Conservation (phyloP, 1,140 invertebrate genomes). For the Cyclargus thomasi region DNA sequence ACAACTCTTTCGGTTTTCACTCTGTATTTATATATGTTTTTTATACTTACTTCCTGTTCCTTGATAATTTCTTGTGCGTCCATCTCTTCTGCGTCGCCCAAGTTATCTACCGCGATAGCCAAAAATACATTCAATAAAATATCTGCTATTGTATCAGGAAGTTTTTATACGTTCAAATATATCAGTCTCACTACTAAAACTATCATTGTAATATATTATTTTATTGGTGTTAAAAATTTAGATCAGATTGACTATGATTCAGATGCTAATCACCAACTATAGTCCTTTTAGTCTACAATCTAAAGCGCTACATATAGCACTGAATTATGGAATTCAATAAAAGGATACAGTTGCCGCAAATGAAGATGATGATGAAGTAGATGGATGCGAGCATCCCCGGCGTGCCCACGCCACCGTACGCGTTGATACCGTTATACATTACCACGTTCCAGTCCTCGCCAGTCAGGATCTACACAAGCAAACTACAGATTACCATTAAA, state of each 20-base stretch:
- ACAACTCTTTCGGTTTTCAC: neutral
- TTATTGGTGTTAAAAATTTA: too few relatives aligned
- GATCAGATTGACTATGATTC: too few relatives aligned
- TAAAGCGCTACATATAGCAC: too few relatives aligned
- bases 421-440: slow-evolving; percentile 98
- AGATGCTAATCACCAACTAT: too few relatives aligned
- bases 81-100: slow-evolving; percentile 97
- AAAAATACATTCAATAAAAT: slow-evolving; percentile 99
- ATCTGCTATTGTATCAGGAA: slow-evolving; percentile 76
- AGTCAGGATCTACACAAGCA: slow-evolving; percentile 89
- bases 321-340: slow-evolving; percentile 32
- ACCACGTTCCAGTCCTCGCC: slow-evolving; percentile 99
- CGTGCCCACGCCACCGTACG: slow-evolving; percentile 94
- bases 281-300: too few relatives aligned
- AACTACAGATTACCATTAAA: neutral
- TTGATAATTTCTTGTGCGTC: slow-evolving; percentile 73
- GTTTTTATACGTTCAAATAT: too few relatives aligned
- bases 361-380: slow-evolving; percentile 99
- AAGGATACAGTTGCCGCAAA: slow-evolving; percentile 99
- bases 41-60: neutral
- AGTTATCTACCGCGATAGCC: slow-evolving; percentile 99
- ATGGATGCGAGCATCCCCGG: slow-evolving; percentile 95
- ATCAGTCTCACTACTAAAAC: too few relatives aligned
- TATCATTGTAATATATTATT: too few relatives aligned
- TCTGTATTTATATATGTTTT: neutral